Percentiles rank a stretch among this genome's conserved stretches.
Conservation (phyloP, 1,140 invertebrate species). For the Trichonephila clavata region DNA sequence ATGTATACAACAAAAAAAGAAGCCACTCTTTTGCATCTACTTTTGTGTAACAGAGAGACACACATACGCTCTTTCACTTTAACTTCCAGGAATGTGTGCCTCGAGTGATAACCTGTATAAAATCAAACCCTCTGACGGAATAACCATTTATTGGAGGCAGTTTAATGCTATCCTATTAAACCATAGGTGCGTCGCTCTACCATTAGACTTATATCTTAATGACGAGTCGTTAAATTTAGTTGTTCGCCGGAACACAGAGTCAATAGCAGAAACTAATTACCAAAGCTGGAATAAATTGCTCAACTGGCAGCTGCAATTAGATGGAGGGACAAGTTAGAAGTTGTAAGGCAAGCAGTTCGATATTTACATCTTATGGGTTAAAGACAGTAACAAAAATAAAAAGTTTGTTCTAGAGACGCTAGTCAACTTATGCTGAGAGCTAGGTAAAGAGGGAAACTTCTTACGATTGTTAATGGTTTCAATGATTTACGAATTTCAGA, state of each 20-base stretch:
- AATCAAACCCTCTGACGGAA: background rate
- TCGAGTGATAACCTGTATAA: slow-evolving; percentile 6
- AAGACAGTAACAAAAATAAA: slow-evolving; percentile 2
- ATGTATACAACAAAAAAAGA: too few species aligned
- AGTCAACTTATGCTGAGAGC: background rate
- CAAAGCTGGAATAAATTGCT: slow-evolving; percentile 54
- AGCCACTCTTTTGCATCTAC: too few species aligned
- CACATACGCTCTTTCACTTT: slow-evolving; percentile 1
- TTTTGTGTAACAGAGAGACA: background rate
- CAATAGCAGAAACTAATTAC: slow-evolving; percentile 68
- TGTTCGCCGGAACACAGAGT: slow-evolving; percentile 39
- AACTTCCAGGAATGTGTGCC: background rate
- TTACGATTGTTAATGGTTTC: slow-evolving; percentile 22
- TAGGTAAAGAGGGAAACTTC: slow-evolving; percentile 44
- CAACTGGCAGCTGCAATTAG: slow-evolving; percentile 44
- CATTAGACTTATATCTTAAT: slow-evolving; percentile 47
- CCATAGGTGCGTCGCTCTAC: slow-evolving; percentile 7
- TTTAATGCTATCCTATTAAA: slow-evolving; percentile 51
- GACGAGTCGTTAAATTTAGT: slow-evolving; percentile 63
- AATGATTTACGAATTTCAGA: slow-evolving; percentile 19
- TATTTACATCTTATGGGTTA: slow-evolving; percentile 48
- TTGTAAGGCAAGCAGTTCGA: slow-evolving; percentile 48
- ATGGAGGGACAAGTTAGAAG: slow-evolving; percentile 32
- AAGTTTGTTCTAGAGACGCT: background rate
- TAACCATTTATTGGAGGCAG: background rate